Evolutionary conservation across 2,888 invertebrate species (phyloP), one percentile per base, ranked within the genome.

Genomic region (Erynnis tages): DNA sequence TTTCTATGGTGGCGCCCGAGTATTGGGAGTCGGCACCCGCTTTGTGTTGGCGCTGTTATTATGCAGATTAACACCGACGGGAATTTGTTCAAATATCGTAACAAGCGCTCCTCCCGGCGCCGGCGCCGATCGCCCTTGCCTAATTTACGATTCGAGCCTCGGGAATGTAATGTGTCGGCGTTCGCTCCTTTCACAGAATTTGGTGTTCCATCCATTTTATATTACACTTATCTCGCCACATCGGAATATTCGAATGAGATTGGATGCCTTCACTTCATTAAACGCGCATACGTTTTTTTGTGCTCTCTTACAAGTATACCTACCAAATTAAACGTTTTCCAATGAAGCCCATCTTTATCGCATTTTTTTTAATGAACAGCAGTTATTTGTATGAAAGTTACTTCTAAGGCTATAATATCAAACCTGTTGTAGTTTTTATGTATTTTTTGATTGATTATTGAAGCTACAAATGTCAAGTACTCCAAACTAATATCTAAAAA

Each of bases 31-130:
- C 87, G 83, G 88, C 86, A 73, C 77, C 69, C 79, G 82, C 86
- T 87, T 87, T 87, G 86, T 84, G 74, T 71, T 78, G 73, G 79
- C 77, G 86, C 82, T 87, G 84, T 87, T 88, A 89, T 89, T 89
- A 89, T 89, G 89, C 89, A 89, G 89, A 89, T 89, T 87, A 87
- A 87, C 89, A 88, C 88, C 86, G 85, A 73, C 86, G 86, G 88
- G 89, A 88, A 88, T 88, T 87, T 87, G 89, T 89, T 86, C 88
- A 87, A 85, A 87, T 85, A 88, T 86, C 88, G 84, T 89, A 88
- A 89, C 89, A 82, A 88, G 89, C 84, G 71, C 77, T 79, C 79
- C 85, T 82, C 79, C 77, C 81, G 66, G 84, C 88, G 86, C 83
- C 86, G 84, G 84, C 86, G 82, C 82, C 83, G 82, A 73, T 73